Evolutionary conservation across 2,797 vertebrate species (phyloP).

Genomic region (Rhabdomys pumilio): DNA sequence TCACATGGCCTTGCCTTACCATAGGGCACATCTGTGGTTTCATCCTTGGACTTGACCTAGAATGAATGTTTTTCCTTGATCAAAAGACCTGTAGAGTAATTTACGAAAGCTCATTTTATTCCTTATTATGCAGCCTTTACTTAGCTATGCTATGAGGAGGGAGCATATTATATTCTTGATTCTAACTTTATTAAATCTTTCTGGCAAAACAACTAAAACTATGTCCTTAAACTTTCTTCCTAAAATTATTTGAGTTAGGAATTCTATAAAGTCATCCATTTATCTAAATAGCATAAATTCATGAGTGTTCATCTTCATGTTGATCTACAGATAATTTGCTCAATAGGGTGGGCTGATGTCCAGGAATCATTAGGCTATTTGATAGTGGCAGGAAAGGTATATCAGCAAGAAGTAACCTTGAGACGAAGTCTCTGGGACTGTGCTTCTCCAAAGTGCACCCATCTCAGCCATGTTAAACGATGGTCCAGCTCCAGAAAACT

Average conservation of each 20-base stretch:
- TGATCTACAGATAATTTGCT: not conserved
- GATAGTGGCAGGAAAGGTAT: not conserved
- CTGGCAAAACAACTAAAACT: not conserved
- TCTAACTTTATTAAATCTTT: not conserved
- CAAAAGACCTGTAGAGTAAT: not conserved
- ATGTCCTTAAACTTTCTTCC: not conserved
- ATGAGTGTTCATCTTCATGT: not conserved
- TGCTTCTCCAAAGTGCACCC: not conserved
- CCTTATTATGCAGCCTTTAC: not conserved
- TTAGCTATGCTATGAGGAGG: not conserved
- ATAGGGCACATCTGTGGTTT: not conserved
- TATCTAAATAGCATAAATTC: not conserved
- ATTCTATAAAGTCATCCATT: not conserved
- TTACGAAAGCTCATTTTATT: not conserved
- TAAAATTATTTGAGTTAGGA: not conserved
- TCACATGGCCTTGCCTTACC: not conserved
- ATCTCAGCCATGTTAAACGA: not conserved
- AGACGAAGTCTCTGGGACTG: not conserved
- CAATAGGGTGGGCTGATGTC: not conserved
- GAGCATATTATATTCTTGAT: not conserved
- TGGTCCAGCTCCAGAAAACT: not conserved
- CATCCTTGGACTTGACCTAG: not conserved
- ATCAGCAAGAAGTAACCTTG: not conserved
- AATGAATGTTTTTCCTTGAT: not conserved
- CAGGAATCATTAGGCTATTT: not conserved